Percentiles rank a stretch among this genome's conserved stretches.
These are phyloP conservation scores for Sebastes fasciatus DNA, from an alignment of 2,113 vertebrate genomes.

Conservation along the genomic window DNA sequence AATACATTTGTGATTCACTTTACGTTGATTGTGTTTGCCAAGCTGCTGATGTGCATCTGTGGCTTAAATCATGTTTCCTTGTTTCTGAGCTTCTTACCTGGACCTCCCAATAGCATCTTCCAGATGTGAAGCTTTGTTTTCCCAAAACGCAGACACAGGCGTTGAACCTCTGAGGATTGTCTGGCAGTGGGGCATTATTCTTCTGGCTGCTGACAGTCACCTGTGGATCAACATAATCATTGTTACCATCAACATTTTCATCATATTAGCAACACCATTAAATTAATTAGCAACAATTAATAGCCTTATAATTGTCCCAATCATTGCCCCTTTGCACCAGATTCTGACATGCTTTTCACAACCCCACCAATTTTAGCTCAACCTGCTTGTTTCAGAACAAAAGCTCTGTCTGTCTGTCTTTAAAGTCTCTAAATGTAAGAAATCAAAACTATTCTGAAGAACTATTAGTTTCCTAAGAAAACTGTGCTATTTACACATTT, in stretches of 20 bases:
- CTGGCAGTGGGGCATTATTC: background rate
- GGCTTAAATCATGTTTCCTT: background rate
- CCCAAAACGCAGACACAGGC: slow-evolving; percentile 63
- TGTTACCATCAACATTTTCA: background rate
- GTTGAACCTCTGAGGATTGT: slow-evolving; percentile 58
- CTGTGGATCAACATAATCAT: slow-evolving; percentile 6
- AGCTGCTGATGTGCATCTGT: no score
- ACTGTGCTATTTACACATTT: no score
- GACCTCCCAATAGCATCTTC: slow-evolving; percentile 70
- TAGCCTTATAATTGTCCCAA: no score
- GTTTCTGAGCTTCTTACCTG: slow-evolving; percentile 30
- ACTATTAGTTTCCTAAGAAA: no score
- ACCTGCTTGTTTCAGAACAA: no score
- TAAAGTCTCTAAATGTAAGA: no score
- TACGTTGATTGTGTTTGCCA: background rate
- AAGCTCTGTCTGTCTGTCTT: no score
- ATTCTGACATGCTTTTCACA: no score
- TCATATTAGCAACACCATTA: background rate
- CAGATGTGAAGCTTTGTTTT: slow-evolving; percentile 53
- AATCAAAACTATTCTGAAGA: no score
- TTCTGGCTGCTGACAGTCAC: slow-evolving; percentile 40
- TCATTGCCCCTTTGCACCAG: background rate
- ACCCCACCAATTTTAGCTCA: no score
- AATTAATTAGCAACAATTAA: no score
- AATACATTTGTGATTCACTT: background rate